Percentiles rank a stretch among this genome's conserved stretches.
phyloP scores from a whole-genome alignment of 1,140 invertebrate species.

The Diabrotica undecimpunctata region DNA sequence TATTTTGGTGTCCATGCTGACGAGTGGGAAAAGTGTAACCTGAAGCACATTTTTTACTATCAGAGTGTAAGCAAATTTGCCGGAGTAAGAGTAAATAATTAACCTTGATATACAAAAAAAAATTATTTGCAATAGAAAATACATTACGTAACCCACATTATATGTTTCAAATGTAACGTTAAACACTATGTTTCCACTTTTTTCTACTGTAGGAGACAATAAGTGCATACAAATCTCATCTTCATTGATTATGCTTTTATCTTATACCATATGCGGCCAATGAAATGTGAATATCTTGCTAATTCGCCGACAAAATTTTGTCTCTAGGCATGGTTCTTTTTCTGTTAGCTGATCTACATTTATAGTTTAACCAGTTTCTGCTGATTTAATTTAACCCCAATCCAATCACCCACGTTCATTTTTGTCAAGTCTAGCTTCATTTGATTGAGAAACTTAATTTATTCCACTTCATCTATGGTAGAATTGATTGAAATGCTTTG shows the following conservation, averaged over 20 bases:
- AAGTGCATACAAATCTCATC: not conserved
- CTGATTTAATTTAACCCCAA: too few species aligned
- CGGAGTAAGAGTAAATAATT: too few species aligned
- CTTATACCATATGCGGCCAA: not conserved
- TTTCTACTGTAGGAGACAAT: too few species aligned
- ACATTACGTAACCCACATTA: not conserved
- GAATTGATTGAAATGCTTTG: not conserved
- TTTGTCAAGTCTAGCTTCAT: too few species aligned
- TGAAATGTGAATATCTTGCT: not conserved
- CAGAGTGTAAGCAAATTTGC: not conserved
- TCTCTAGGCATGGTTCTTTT: too few species aligned
- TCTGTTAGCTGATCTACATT: too few species aligned
- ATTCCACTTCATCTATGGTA: constrained; percentile 6
- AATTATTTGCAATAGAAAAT: not conserved
- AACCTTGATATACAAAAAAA: not conserved
- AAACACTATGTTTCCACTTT: not conserved
- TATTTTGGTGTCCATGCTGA: not conserved
- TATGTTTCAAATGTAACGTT: not conserved
- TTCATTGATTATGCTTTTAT: not conserved
- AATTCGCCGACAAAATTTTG: not conserved
- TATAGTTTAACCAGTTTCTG: too few species aligned
- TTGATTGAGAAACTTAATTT: not conserved
- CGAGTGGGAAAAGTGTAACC: not conserved
- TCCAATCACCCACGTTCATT: not conserved
- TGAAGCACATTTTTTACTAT: not conserved